phyloP scores from a whole-genome alignment of 30 jellyfish, hydroid and myxozoan genomes.

The Cassiopea andromeda region DNA sequence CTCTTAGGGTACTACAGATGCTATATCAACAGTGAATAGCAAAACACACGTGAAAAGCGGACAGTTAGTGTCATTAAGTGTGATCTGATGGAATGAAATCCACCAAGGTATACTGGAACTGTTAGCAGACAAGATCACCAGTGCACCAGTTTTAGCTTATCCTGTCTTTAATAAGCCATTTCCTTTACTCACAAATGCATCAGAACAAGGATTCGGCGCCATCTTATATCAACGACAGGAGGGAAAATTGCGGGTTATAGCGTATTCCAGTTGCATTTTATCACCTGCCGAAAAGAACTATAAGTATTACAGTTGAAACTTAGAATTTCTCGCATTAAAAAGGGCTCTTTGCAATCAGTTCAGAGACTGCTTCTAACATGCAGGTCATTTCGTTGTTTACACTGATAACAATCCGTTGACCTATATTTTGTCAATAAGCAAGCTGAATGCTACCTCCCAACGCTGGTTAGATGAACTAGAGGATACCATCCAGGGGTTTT shows the following conservation, averaged over 20 bases:
- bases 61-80: slow-evolving; percentile 28
- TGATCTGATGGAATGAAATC: slow-evolving; percentile 16
- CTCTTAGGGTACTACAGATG: slow-evolving; percentile 57
- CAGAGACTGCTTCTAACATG: slow-evolving; percentile 18
- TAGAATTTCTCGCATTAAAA: slow-evolving; percentile 44
- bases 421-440: slow-evolving; percentile 31
- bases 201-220: slow-evolving; percentile 39
- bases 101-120: slow-evolving; percentile 36
- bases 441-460: slow-evolving; percentile 41
- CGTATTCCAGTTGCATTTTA: slow-evolving; percentile 48
- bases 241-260: slow-evolving; percentile 46
- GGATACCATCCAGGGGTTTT: slow-evolving; percentile 56
- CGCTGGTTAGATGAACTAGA: slow-evolving; percentile 57
- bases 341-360: slow-evolving; percentile 42
- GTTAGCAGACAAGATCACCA: slow-evolving; percentile 23
- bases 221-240: slow-evolving; percentile 42
- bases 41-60: slow-evolving; percentile 7
- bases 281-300: slow-evolving; percentile 52
- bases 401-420: slow-evolving; percentile 58
- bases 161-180: slow-evolving; percentile 30
- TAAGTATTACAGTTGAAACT: slow-evolving; percentile 35
- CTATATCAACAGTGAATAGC: slow-evolving; percentile 12
- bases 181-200: slow-evolving; percentile 52
- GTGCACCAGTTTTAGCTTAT: slow-evolving; percentile 48
- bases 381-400: slow-evolving; percentile 29